phyloP scores from a whole-genome alignment of 2,888 invertebrate genomes.

The Mesochorus sp. region DNA sequence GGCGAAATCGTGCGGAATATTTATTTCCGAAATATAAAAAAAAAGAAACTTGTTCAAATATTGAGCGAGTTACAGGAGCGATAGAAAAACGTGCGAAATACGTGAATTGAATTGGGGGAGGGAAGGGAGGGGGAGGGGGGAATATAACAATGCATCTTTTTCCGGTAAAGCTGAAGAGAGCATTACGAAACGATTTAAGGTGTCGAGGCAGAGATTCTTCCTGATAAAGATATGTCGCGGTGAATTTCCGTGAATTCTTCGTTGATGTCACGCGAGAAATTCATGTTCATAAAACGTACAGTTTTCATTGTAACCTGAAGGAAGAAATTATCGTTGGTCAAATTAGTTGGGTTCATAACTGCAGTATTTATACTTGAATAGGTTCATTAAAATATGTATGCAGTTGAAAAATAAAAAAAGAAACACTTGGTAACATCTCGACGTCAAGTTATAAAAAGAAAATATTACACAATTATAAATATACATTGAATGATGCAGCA shows the following conservation, averaged over 20 bases:
- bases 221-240: background rate
- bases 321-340: constrained; percentile 32
- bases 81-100: background rate
- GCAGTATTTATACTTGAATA: constrained; percentile 11
- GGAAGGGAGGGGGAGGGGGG: background rate
- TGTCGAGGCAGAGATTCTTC: background rate
- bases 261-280: constrained; percentile 3
- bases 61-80: background rate
- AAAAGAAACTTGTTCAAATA: background rate
- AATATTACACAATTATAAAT: too few species aligned
- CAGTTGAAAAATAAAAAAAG: background rate
- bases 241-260: constrained; percentile 15
- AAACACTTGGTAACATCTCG: background rate
- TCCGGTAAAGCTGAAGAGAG: background rate
- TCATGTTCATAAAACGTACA: background rate
- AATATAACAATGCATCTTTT: background rate
- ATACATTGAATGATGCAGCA: too few species aligned
- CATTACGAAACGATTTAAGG: constrained; percentile 11
- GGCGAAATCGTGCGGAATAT: background rate
- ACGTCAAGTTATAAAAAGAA: too few species aligned
- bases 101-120: background rate
- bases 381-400: constrained; percentile 16
- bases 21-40: background rate
- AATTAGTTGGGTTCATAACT: constrained; percentile 31
- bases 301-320: constrained; percentile 34